These are phyloP conservation scores for Gopherus flavomarginatus DNA, from an alignment of 2,113 vertebrate genomes.

Conservation along the genomic window DNA sequence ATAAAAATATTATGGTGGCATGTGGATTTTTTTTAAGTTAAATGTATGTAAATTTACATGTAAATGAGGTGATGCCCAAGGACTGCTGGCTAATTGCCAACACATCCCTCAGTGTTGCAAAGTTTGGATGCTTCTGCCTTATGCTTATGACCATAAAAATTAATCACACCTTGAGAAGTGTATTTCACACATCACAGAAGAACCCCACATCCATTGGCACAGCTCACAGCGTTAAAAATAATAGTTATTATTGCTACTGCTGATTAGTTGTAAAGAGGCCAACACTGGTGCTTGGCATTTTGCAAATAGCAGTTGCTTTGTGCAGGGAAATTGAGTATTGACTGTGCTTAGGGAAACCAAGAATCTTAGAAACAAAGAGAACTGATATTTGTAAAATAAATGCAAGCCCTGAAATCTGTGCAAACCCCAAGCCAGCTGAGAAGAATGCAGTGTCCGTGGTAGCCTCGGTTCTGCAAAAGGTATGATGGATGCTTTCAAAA, in stretches of 20 bases:
- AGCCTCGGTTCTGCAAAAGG: neutral
- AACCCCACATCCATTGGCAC: neutral
- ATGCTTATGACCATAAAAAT: neutral
- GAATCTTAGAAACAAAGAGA: neutral
- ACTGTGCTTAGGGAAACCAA: neutral
- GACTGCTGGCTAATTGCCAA: neutral
- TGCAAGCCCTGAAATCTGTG: neutral
- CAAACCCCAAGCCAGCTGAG: neutral
- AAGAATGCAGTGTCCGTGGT: neutral
- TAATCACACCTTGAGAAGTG: neutral
- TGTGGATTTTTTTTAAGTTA: neutral
- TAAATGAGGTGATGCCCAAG: neutral
- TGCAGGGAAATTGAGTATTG: neutral
- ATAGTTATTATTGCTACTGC: neutral
- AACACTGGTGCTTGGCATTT: no score
- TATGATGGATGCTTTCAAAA: constrained; percentile 3
- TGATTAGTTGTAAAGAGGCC: neutral
- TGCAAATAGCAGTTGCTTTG: neutral
- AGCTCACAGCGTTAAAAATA: neutral
- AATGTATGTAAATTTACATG: neutral
- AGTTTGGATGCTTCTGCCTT: neutral
- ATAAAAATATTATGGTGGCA: neutral
- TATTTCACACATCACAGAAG: neutral
- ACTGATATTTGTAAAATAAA: neutral
- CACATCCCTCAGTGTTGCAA: neutral